Conservation (phyloP, 2,888 invertebrate genomes). For the Vanessa cardui region DNA sequence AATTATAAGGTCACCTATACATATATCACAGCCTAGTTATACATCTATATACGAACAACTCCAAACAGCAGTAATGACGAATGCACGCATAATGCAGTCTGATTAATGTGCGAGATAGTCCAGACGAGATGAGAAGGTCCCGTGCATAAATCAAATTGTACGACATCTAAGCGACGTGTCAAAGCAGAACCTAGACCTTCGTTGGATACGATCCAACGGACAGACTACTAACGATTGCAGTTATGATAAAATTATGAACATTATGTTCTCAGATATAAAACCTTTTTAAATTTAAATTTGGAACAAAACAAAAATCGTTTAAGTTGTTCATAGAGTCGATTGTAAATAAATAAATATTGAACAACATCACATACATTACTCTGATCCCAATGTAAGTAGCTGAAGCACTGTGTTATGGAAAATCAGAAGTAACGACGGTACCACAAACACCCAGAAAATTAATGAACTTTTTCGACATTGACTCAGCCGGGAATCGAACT, state of each 20-base stretch:
- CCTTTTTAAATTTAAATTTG: not conserved
- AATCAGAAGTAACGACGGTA: no score
- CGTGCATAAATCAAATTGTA: slow-evolving; percentile 37
- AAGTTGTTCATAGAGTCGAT: no score
- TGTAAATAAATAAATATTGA: no score
- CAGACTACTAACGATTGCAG: slow-evolving; percentile 25
- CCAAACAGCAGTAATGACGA: slow-evolving; percentile 31
- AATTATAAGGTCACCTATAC: not conserved
- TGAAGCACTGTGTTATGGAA: no score
- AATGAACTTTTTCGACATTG: no score
- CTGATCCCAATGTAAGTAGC: no score
- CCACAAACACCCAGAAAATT: no score
- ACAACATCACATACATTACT: no score
- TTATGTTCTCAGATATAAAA: slow-evolving; percentile 10
- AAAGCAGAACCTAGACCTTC: slow-evolving; percentile 31
- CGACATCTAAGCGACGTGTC: slow-evolving; percentile 35
- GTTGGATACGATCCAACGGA: slow-evolving; percentile 14
- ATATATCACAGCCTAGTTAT: not conserved
- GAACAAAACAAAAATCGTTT: not conserved
- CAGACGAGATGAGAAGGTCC: slow-evolving; percentile 29
- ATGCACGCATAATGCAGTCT: slow-evolving; percentile 30
- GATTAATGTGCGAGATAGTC: slow-evolving; percentile 36
- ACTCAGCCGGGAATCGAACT: no score
- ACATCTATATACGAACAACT: slow-evolving; percentile 11
- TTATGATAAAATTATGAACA: slow-evolving; percentile 19